A percentile compares a stretch with the other conserved stretches of the same genome.
These are phyloP conservation scores for Porites lobata DNA, from an alignment of 92 coral and sea anemone genomes.

Conservation along the genomic window DNA sequence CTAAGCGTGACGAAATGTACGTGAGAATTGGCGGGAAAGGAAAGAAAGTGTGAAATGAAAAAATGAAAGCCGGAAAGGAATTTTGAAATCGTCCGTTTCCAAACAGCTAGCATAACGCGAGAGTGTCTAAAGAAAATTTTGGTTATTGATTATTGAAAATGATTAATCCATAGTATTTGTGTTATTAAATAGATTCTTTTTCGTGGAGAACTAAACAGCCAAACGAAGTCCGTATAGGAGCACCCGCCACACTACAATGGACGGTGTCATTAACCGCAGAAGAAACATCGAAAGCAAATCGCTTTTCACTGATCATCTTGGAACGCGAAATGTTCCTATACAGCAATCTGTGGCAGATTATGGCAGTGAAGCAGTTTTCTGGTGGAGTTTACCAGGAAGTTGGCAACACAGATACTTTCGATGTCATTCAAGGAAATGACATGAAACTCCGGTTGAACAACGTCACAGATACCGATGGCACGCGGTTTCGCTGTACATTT, in stretches of 20 bases:
- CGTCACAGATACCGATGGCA: slow-evolving; percentile 55
- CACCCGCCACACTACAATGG: slow-evolving; percentile 68
- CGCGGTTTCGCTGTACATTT: slow-evolving; percentile 79
- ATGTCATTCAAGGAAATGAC: slow-evolving; percentile 41
- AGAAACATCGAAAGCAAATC: slow-evolving; percentile 54
- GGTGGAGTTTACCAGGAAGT: slow-evolving; percentile 23
- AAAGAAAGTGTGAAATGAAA: no score
- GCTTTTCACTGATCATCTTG: slow-evolving; percentile 65
- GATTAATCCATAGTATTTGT: background rate
- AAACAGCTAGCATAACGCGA: background rate
- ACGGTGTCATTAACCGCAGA: slow-evolving; percentile 52
- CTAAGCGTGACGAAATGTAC: no score
- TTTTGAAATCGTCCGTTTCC: no score
- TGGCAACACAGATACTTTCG: slow-evolving; percentile 20
- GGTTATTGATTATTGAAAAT: background rate
- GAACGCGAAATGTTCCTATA: slow-evolving; percentile 80
- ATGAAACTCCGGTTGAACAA: slow-evolving; percentile 44
- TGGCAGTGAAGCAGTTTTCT: slow-evolving; percentile 60
- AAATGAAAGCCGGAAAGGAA: no score
- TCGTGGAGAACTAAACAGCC: slow-evolving; percentile 39
- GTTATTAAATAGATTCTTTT: slow-evolving; percentile 37
- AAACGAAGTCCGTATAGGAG: slow-evolving; percentile 34
- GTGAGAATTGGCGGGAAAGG: no score
- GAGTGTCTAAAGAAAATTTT: background rate
- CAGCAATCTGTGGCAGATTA: slow-evolving; percentile 72